A percentile compares a stretch with the other conserved stretches of the same genome.
Evolutionary conservation across 2,797 vertebrate genomes (phyloP).

Genomic region (Okamejei kenojei): DNA sequence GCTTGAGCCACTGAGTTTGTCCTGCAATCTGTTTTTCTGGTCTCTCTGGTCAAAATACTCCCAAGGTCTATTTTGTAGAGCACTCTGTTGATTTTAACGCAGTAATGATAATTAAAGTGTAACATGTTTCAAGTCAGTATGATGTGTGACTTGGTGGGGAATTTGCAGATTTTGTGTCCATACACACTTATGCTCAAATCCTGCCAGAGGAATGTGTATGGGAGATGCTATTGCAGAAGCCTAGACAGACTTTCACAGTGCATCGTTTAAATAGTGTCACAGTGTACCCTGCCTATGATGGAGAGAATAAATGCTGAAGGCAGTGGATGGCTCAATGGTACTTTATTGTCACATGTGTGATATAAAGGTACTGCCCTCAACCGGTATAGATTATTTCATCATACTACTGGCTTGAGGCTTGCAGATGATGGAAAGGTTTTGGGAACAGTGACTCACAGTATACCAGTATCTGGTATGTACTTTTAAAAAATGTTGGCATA

Average conservation of each 20-base stretch:
- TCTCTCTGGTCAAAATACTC: neutral
- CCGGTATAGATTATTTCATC: neutral
- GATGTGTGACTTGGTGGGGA: neutral
- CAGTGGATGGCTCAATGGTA: neutral
- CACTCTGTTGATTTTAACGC: neutral
- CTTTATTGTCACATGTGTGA: too few species aligned
- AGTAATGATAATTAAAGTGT: neutral
- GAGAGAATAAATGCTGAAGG: neutral
- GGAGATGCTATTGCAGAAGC: neutral
- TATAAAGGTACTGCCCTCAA: neutral
- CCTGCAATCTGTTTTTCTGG: too few species aligned
- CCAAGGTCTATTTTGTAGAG: neutral
- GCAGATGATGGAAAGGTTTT: too few species aligned
- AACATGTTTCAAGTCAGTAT: neutral
- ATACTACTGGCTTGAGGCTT: too few species aligned
- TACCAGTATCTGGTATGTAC: neutral
- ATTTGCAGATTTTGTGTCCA: neutral
- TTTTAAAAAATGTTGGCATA: neutral
- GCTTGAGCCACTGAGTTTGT: too few species aligned
- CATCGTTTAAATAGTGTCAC: neutral
- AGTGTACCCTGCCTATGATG: neutral
- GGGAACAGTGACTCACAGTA: too few species aligned
- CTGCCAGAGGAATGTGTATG: neutral
- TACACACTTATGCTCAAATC: neutral
- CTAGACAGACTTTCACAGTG: neutral